A percentile compares a stretch with the other conserved stretches of the same genome.
phyloP scores from a whole-genome alignment of 2,113 vertebrate genomes.

The Picathartes gymnocephalus region DNA sequence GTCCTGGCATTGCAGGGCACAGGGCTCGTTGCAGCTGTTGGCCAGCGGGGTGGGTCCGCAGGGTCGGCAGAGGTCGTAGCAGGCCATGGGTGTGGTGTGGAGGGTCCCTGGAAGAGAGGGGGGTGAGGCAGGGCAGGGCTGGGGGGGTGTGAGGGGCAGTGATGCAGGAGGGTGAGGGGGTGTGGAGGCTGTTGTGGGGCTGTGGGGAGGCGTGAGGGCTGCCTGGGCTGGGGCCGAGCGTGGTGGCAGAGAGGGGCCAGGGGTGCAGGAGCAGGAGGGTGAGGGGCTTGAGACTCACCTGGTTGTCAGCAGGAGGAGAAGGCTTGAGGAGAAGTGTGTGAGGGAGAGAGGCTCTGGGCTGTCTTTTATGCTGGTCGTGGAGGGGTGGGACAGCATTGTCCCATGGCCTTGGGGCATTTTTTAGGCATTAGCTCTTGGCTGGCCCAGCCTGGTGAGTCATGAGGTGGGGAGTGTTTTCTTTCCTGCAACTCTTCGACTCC shows the following conservation, averaged over 20 bases:
- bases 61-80: neutral
- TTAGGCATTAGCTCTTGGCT: rapidly evolving
- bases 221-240: rapidly evolving
- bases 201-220: neutral
- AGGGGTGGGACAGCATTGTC: rapidly evolving
- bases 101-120: neutral
- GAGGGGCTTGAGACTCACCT: neutral
- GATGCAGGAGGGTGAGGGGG: neutral
- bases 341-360: rapidly evolving
- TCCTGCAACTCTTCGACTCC: neutral
- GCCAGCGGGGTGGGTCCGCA: neutral
- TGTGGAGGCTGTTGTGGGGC: too few relatives aligned
- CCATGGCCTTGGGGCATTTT: neutral
- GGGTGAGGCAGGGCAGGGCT: neutral
- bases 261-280: neutral
- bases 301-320: rapidly evolving
- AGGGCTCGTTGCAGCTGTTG: neutral
- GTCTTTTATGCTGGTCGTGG: neutral
- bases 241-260: neutral
- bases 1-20: neutral
- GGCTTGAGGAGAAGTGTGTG: neutral
- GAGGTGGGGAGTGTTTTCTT: neutral
- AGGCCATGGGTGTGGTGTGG: neutral
- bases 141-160: rapidly evolving
- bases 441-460: rapidly evolving